phyloP scores from a whole-genome alignment of 2,797 vertebrate species.

The Hyperoplus lanceolatus region DNA sequence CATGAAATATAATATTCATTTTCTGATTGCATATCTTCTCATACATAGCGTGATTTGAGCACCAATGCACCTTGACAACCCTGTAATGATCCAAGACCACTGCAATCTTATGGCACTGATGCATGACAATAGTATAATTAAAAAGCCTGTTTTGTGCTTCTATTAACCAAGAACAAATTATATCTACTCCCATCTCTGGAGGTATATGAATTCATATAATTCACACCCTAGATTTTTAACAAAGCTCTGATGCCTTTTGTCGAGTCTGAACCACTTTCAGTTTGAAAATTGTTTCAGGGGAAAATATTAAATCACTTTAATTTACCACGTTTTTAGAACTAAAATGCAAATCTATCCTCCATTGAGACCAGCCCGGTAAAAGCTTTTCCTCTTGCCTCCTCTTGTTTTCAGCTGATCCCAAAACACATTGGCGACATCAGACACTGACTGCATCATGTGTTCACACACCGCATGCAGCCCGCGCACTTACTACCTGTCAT shows the following conservation, averaged over 20 bases:
- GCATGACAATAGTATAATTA: conserved; percentile 78
- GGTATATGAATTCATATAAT: conserved; percentile 69
- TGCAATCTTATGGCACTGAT: conserved; percentile 68
- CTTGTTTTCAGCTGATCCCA: conserved; percentile 41
- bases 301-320: conserved; percentile 69
- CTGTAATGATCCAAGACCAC: conserved; percentile 73
- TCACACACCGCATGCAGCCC: conserved; percentile 3
- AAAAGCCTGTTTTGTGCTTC: conserved; percentile 58
- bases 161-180: conserved; percentile 63
- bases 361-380: conserved; percentile 43
- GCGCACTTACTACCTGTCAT: conserved; percentile 45
- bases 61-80: conserved; percentile 71
- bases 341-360: conserved; percentile 55
- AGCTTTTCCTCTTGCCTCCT: conserved; percentile 43
- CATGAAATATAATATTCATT: conserved; percentile 81
- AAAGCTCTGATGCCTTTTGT: conserved; percentile 44
- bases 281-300: conserved; percentile 54
- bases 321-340: conserved; percentile 61
- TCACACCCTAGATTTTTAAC: conserved; percentile 67
- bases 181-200: conserved; percentile 59
- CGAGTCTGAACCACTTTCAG: conserved; percentile 43
- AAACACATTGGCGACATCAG: conserved; percentile 47
- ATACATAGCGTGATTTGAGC: conserved; percentile 54
- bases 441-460: not conserved
- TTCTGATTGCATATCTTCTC: conserved; percentile 67